phyloP scores from a whole-genome alignment of 2,888 invertebrate genomes.

The Troglohyphantes excavatus region DNA sequence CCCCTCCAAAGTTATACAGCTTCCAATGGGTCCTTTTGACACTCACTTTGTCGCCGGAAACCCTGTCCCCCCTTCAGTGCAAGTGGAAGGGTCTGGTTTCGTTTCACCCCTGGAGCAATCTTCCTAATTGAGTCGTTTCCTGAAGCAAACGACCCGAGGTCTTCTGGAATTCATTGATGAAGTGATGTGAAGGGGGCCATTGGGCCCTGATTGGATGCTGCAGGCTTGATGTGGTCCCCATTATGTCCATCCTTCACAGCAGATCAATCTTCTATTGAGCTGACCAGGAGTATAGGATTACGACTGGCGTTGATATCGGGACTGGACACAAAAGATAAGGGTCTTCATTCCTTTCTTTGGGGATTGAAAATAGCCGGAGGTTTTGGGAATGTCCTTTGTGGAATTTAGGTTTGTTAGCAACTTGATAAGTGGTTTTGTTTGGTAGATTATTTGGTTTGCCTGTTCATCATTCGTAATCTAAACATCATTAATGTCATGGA shows the following conservation, averaged over 20 bases:
- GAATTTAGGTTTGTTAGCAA: neutral
- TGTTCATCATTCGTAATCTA: too few species aligned
- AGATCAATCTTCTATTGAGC: neutral
- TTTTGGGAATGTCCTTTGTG: neutral
- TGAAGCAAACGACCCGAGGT: conserved; percentile 4
- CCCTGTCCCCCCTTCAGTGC: conserved; percentile 16
- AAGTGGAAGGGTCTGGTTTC: conserved; percentile 15
- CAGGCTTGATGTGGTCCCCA: neutral
- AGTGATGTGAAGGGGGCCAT: too few species aligned
- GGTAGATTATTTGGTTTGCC: neutral
- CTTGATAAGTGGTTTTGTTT: neutral
- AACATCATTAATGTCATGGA: too few species aligned
- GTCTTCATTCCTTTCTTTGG: neutral
- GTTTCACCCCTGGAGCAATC: conserved; percentile 11
- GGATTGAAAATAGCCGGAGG: neutral
- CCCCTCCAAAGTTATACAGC: conserved; percentile 24
- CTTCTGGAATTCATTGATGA: conserved; percentile 36
- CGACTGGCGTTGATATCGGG: neutral
- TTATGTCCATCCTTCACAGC: neutral
- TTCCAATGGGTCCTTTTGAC: conserved; percentile 55
- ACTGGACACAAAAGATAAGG: neutral
- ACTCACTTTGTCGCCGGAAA: conserved; percentile 74
- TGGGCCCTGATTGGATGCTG: neutral
- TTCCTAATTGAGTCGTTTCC: conserved; percentile 67
- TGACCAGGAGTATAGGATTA: neutral